Percentiles rank a stretch among this genome's conserved stretches.
Conservation (phyloP, 1,140 invertebrate genomes). For the Acromyrmex heyeri region DNA sequence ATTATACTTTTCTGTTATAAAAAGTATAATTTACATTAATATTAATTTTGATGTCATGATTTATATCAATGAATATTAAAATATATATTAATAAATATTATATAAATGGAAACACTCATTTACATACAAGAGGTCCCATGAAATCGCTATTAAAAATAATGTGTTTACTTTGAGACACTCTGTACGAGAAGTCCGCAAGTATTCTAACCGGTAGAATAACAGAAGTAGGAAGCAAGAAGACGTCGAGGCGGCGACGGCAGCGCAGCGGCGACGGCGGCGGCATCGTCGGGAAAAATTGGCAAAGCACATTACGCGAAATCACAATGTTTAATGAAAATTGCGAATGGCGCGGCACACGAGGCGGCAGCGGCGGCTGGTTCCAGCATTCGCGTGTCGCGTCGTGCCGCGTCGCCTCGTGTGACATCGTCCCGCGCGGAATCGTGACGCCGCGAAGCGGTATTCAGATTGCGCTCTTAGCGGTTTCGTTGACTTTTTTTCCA, state of each 20-base stretch:
- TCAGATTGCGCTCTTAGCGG: slow-evolving; percentile 87
- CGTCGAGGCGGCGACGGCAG: slow-evolving; percentile 48
- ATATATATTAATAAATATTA: not conserved
- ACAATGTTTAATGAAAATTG: slow-evolving; percentile 87
- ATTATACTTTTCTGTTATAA: not conserved
- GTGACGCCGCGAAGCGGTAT: slow-evolving; percentile 86
- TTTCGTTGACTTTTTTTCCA: slow-evolving; percentile 84
- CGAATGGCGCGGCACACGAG: slow-evolving; percentile 77
- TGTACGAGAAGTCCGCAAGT: not conserved
- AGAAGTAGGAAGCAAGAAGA: slow-evolving; percentile 83
- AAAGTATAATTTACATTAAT: not conserved
- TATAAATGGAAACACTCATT: not conserved
- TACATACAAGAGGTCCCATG: not conserved
- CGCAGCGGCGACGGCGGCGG: slow-evolving; percentile 10
- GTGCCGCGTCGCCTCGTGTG: slow-evolving; percentile 78
- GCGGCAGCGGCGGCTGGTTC: slow-evolving; percentile 37
- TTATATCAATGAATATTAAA: not conserved
- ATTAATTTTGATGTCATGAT: no score
- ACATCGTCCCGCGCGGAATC: slow-evolving; percentile 79
- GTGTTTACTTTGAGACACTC: not conserved
- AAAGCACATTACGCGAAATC: slow-evolving; percentile 85
- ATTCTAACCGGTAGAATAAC: slow-evolving; percentile 81
- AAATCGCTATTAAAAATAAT: not conserved
- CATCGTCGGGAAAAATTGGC: slow-evolving; percentile 71
- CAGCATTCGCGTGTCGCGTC: not conserved